These are phyloP conservation scores for Albula goreensis DNA, from an alignment of 2,113 vertebrate species.

Conservation along the genomic window DNA sequence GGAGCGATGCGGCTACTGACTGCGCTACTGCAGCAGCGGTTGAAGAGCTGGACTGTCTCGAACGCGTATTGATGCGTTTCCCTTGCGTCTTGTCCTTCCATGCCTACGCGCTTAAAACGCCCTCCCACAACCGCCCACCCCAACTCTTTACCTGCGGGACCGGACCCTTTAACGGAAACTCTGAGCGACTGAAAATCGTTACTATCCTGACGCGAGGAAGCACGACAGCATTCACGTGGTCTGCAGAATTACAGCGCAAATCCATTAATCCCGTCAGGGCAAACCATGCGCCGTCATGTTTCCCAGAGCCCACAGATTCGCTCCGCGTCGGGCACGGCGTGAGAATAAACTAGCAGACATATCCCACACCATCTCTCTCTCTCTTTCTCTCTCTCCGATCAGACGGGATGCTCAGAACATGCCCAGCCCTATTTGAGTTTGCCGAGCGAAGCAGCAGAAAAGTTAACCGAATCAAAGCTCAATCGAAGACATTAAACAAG, in stretches of 20 bases:
- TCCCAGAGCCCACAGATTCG: no score
- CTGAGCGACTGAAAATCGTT: conserved; percentile 32
- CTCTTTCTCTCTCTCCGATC: no score
- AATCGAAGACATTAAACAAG: no score
- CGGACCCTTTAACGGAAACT: conserved; percentile 19
- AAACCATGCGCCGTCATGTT: no score
- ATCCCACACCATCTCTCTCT: no score
- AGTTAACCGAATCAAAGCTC: background rate
- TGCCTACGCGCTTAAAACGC: background rate
- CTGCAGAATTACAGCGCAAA: background rate
- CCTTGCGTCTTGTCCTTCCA: background rate
- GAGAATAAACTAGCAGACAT: no score
- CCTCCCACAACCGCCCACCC: background rate
- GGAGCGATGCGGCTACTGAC: background rate
- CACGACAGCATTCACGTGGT: background rate
- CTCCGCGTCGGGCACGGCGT: no score
- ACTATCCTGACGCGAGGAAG: background rate
- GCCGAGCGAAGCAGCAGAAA: background rate
- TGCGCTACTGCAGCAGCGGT: no score
- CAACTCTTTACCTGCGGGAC: conserved; percentile 14
- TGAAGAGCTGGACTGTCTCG: no score
- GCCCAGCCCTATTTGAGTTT: background rate
- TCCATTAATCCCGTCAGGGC: conserved; percentile 6
- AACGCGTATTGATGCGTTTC: no score
- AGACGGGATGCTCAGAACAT: no score